phyloP scores from a whole-genome alignment of 2,797 vertebrate species.

The Galaxias olidus region DNA sequence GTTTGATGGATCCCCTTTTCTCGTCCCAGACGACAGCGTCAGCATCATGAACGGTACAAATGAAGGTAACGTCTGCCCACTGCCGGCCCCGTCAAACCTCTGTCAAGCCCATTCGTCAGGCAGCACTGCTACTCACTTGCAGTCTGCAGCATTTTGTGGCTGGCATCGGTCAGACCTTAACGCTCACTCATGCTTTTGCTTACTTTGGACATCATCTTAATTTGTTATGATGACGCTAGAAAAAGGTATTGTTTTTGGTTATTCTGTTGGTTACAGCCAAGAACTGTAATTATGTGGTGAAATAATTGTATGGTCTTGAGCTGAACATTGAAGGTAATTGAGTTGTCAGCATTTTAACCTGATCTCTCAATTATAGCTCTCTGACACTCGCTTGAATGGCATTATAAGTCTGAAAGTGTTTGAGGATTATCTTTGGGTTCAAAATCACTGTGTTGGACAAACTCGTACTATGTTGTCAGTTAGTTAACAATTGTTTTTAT shows the following conservation, averaged over 20 bases:
- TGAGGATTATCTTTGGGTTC: not conserved
- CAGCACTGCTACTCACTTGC: slow-evolving; percentile 23
- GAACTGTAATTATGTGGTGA: slow-evolving; percentile 53
- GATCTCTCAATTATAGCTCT: slow-evolving; percentile 16
- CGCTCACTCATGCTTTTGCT: slow-evolving; percentile 14
- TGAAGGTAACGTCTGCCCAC: slow-evolving; percentile 81
- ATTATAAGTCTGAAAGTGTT: slow-evolving; percentile 1
- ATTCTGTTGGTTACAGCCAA: slow-evolving; percentile 33
- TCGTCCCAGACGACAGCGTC: slow-evolving; percentile 87
- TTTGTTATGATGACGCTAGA: slow-evolving; percentile 54
- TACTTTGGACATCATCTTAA: slow-evolving; percentile 42
- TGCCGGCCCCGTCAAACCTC: slow-evolving; percentile 28
- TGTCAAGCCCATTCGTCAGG: slow-evolving; percentile 14
- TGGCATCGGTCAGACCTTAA: slow-evolving; percentile 22
- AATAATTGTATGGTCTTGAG: slow-evolving; percentile 27
- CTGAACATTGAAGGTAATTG: slow-evolving; percentile 28
- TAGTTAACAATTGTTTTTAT: slow-evolving; percentile 12
- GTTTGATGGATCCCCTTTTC: slow-evolving; percentile 92
- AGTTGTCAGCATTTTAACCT: slow-evolving; percentile 58
- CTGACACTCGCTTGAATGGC: not conserved
- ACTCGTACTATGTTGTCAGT: not conserved
- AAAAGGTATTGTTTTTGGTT: slow-evolving; percentile 38
- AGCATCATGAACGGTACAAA: slow-evolving; percentile 90
- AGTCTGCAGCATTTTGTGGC: slow-evolving; percentile 19
- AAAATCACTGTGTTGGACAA: not conserved